These are phyloP conservation scores for Bombus sylvicola DNA, from an alignment of 1,140 invertebrate species.

Conservation along the genomic window DNA sequence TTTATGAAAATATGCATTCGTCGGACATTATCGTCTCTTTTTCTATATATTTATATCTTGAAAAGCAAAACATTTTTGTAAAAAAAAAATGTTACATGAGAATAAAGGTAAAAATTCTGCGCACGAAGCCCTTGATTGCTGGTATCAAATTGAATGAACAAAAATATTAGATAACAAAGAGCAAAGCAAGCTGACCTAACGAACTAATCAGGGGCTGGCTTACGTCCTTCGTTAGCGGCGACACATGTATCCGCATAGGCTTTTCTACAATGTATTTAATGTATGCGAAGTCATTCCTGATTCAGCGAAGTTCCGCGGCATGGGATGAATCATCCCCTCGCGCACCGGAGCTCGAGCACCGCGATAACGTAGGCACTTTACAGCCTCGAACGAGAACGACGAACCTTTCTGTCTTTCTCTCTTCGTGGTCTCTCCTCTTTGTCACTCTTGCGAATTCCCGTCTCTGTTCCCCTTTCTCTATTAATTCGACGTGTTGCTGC, in stretches of 20 bases:
- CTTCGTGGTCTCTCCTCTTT: neutral
- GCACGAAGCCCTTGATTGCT: too few relatives aligned
- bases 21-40: too few relatives aligned
- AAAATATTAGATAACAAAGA: too few relatives aligned
- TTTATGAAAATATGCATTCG: too few relatives aligned
- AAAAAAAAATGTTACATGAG: too few relatives aligned
- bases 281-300: slow-evolving; percentile 47
- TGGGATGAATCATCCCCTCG: slow-evolving; percentile 33
- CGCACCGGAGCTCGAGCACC: slow-evolving; percentile 28
- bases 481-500: slow-evolving; percentile 44
- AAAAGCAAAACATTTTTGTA: too few relatives aligned
- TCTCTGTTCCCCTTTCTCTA: neutral
- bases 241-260: slow-evolving; percentile 10
- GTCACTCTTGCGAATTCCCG: too few relatives aligned
- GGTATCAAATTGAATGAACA: neutral
- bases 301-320: slow-evolving; percentile 26
- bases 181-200: neutral
- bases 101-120: too few relatives aligned
- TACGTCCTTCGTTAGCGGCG: neutral
- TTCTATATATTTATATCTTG: too few relatives aligned
- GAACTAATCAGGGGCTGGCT: neutral
- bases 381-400: slow-evolving; percentile 33
- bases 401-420: neutral
- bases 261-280: slow-evolving; percentile 39
- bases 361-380: slow-evolving; percentile 45